Conservation (phyloP, 1,140 invertebrate species). For the Cotesia chilonis region DNA sequence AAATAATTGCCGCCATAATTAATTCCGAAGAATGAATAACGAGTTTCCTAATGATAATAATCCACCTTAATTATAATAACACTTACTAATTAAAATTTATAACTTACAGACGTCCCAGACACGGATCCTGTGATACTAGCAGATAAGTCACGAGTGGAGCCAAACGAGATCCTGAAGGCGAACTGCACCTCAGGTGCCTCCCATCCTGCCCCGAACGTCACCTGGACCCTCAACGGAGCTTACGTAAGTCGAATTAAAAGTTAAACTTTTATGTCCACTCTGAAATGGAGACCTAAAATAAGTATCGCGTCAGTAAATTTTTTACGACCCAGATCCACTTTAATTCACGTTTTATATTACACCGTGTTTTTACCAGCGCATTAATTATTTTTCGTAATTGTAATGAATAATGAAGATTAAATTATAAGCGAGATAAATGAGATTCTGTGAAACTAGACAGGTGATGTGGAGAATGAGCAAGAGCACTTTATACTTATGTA, state of each 20-base stretch:
- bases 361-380: too few relatives aligned
- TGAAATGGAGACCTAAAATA: neutral
- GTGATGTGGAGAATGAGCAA: too few relatives aligned
- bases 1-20: too few relatives aligned
- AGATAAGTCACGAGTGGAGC: constrained; percentile 57
- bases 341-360: too few relatives aligned
- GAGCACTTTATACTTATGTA: too few relatives aligned
- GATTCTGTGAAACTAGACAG: too few relatives aligned
- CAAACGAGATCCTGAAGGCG: constrained; percentile 76
- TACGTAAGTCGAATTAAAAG: constrained; percentile 57
- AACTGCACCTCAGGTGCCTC: constrained; percentile 80
- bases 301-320: too few relatives aligned
- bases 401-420: too few relatives aligned
- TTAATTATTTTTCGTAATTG: too few relatives aligned
- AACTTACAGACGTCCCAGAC: constrained; percentile 62
- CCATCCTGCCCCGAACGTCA: constrained; percentile 79
- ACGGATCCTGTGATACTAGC: constrained; percentile 56
- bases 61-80: constrained; percentile 1
- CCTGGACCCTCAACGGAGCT: constrained; percentile 83
- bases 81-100: constrained; percentile 44
- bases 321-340: too few relatives aligned
- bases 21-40: neutral
- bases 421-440: too few relatives aligned
- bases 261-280: constrained; percentile 46
- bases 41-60: neutral